Evolutionary conservation across 2,113 vertebrate genomes (phyloP).

Genomic region (Pristiophorus japonicus): DNA sequence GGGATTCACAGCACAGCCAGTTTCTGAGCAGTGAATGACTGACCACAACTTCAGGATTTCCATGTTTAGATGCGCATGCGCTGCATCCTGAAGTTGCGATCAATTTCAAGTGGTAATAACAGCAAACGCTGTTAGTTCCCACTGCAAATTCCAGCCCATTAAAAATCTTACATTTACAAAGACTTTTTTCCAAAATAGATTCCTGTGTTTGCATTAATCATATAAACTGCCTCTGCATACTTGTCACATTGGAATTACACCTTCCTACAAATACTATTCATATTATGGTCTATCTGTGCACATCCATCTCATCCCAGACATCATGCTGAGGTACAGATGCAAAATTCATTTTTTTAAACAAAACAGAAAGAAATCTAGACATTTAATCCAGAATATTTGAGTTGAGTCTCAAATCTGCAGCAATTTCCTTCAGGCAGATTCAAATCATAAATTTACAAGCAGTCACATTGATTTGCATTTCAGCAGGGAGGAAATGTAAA

Average conservation of each 20-base stretch:
- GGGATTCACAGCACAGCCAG: too few relatives aligned
- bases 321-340: neutral
- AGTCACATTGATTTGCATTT: neutral
- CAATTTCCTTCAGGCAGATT: neutral
- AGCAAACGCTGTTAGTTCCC: too few relatives aligned
- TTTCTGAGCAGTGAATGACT: too few relatives aligned
- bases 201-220: neutral
- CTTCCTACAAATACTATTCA: neutral
- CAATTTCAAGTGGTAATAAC: too few relatives aligned
- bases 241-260: neutral
- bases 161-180: neutral
- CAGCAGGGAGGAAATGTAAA: too few relatives aligned
- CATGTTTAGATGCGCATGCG: too few relatives aligned
- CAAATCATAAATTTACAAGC: neutral
- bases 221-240: neutral
- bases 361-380: neutral
- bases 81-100: too few relatives aligned
- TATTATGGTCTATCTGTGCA: too few relatives aligned
- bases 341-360: neutral
- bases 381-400: neutral
- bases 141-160: neutral
- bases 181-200: neutral
- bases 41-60: too few relatives aligned
- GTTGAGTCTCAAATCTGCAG: neutral
- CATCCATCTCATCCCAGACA: neutral